Base-by-base conservation (phyloP, 2,797 vertebrate species). In the Sitta carolinensis region DNA sequence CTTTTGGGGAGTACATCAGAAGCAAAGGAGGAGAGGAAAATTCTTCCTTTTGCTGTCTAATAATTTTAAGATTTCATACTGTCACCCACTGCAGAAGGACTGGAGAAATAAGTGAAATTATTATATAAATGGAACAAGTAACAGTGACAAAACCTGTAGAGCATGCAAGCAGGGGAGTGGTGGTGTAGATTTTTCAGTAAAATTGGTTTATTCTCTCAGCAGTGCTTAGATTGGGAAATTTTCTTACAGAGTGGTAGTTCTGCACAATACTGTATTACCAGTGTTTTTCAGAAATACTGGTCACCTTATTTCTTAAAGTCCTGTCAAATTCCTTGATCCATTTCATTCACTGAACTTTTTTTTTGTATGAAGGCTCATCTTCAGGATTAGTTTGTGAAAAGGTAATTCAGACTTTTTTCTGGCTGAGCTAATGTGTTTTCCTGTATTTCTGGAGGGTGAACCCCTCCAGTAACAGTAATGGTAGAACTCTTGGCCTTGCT, bases 1-100 rank as follows among this genome's bases (percentile, higher is more conserved):
- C 8, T 3, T 3, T 5, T 14, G 4, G 2, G 3, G 5, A 7
- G 2, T 50, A 10, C 12, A 13, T 20, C 13, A 11, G 42, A 85
- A 34, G 23, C 21, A 67, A 29, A 84, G 10, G 45, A 70, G 29
- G 25, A 68, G 27, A 69, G 13, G 4, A 4, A 20, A 78, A 82
- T 42, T 76, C 17, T 67, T 79, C 47, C 5, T 15, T 77, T 84
- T 79, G 10, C 45, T 87, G 1, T 54, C 25, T 84, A 13, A 50
- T 87, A 17, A 38, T 80, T 70, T 90, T 74, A 85, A 84, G 64
- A 47, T 69, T 73, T 54, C 30, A 36, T 79, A 66, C 36, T 48
- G 22, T 32, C 34, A 69, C 10, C 9, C 7, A 23, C 11, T 64
- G 42, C n/a, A 80, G 77, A 76, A 73, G 25, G 30, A 67, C 21